Evolutionary conservation across 2,797 vertebrate genomes (phyloP), one percentile per base, ranked within the genome.

Genomic region (Channa striata): DNA sequence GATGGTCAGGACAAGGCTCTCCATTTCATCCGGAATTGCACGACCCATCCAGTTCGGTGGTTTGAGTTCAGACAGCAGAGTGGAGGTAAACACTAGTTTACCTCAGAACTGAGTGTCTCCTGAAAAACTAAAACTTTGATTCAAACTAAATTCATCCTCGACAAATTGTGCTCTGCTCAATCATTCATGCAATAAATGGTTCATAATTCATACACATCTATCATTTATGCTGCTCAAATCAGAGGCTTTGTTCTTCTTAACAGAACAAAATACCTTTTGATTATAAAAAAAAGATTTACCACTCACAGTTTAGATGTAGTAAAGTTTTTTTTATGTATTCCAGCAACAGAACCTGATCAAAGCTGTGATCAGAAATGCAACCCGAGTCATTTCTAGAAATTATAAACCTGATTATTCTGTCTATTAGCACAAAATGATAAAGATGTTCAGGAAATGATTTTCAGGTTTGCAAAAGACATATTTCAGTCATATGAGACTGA

Each of bases 221-320:
- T 86, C 77, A 85, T 86, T 84, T 46, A 85, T 82, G 74, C 3
- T 17, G 73, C 53, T 71, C 63, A 83, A 84, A 74, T 75, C 3
- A 4, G 59, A 8, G 56, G 47, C 69, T 83, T 79, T 84, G 81
- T 87, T 86, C 77, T 56, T 54, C 42, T 46, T 42, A 40, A 47
- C 54, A 8, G 33, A 80, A 63, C 75, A 77, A 72, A 75, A 80
- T 17, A 63, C 68, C 82, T 79, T n/a, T 71, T 81, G 69, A 82
- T 82, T 56, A 80, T 72, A 77, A 79, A 77, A 78, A 50, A 70
- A 78, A 78, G 44, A 78, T 79, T 62, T 36, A 57, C 34, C 13
- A 36, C n/a, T 70, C 69, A 73, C 68, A 73, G 80, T 59, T 58
- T 1, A 0, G 7, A 39, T 9, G 43, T 21, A 47, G 51, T 52